Percentiles rank a stretch among this genome's conserved stretches.
These are phyloP conservation scores for Patiria pectinifera DNA, from an alignment of 53 echinoderm and acorn worm species.

Conservation along the genomic window DNA sequence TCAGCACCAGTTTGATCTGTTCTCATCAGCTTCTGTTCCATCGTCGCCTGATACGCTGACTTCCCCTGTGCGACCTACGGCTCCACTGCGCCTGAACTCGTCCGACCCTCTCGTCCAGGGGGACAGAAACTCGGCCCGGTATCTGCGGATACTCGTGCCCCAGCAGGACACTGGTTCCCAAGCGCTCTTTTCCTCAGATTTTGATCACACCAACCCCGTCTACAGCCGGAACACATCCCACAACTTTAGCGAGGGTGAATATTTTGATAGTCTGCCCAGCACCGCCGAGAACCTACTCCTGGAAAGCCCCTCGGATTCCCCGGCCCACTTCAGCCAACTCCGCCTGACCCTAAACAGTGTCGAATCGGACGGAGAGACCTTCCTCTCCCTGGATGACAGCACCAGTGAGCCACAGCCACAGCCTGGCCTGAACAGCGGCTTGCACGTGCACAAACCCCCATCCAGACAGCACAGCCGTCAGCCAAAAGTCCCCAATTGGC, in stretches of 20 bases:
- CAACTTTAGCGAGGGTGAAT: constrained; percentile 69
- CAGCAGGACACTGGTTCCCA: constrained; percentile 52
- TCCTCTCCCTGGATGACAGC: constrained; percentile 68
- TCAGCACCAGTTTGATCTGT: constrained; percentile 30
- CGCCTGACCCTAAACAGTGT: constrained; percentile 78
- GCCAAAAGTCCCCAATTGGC: background rate
- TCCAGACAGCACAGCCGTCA: constrained; percentile 44
- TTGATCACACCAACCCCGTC: constrained; percentile 1
- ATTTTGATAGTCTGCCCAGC: constrained; percentile 79
- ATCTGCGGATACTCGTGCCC: constrained; percentile 66
- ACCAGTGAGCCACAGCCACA: constrained; percentile 10
- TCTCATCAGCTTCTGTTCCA: constrained; percentile 54
- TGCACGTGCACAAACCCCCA: background rate
- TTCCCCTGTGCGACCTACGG: constrained; percentile 16
- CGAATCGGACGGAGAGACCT: constrained; percentile 84
- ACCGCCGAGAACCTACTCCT: constrained; percentile 73
- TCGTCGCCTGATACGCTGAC: constrained; percentile 25
- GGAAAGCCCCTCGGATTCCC: constrained; percentile 91
- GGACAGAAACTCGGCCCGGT: constrained; percentile 65
- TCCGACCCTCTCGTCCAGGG: constrained; percentile 56
- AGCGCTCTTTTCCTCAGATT: background rate
- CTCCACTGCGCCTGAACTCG: constrained; percentile 16
- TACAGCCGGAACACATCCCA: constrained; percentile 54
- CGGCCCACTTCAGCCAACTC: constrained; percentile 81
- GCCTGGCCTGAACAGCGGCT: constrained; percentile 15